Percentiles rank a stretch among this genome's conserved stretches.
phyloP scores from a whole-genome alignment of 64 coral and sea anemone species.

The Montipora foliosa region DNA sequence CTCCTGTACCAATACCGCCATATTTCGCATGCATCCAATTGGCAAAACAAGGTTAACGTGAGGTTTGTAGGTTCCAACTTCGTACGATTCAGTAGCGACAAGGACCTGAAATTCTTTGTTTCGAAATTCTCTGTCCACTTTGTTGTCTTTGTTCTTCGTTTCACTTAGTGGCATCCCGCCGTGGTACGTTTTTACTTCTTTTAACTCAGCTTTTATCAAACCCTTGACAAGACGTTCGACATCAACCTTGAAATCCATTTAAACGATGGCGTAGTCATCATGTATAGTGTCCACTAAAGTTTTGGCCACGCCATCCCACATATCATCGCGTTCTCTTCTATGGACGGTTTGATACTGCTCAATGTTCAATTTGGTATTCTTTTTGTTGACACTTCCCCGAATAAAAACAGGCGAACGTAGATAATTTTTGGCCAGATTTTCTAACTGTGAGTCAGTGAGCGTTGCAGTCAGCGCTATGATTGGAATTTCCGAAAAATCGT shows the following conservation, averaged over 20 bases:
- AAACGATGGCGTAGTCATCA: slow-evolving; percentile 70
- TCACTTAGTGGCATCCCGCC: not conserved
- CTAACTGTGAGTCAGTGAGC: too few species aligned
- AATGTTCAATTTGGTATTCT: slow-evolving; percentile 45
- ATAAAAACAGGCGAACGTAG: slow-evolving; percentile 36
- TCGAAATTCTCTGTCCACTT: not conserved
- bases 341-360: not conserved
- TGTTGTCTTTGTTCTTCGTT: slow-evolving; percentile 17
- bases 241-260: slow-evolving; percentile 75
- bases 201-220: slow-evolving; percentile 5
- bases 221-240: slow-evolving; percentile 32
- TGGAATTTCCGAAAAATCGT: too few species aligned
- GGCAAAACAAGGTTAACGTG: slow-evolving; percentile 54
- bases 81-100: slow-evolving; percentile 72
- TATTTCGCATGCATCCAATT: slow-evolving; percentile 61
- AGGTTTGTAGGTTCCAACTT: slow-evolving; percentile 64
- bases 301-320: slow-evolving; percentile 16
- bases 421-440: too few species aligned
- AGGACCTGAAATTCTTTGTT: slow-evolving; percentile 62
- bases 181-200: slow-evolving; percentile 25
- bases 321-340: slow-evolving; percentile 5
- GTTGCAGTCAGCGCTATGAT: too few species aligned
- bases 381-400: slow-evolving; percentile 4
- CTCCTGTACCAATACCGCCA: slow-evolving; percentile 63
- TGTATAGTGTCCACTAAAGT: not conserved